phyloP scores from a whole-genome alignment of 2,113 vertebrate species.

The Lampris incognitus region DNA sequence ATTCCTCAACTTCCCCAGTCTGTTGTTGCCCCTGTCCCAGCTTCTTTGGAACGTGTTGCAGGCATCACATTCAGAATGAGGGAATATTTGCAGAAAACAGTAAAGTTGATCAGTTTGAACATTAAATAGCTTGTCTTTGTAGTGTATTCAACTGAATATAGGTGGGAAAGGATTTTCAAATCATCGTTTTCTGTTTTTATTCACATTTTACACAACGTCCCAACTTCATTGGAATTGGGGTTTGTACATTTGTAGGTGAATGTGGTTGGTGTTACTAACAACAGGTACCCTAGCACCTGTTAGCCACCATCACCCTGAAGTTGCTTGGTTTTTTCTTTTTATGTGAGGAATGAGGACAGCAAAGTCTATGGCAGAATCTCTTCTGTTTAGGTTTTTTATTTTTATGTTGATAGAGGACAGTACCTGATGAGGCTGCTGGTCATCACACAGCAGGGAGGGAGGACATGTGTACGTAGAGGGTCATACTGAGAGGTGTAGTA shows the following conservation, averaged over 20 bases:
- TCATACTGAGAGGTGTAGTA: slow-evolving; percentile 38
- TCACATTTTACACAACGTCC: too few species aligned
- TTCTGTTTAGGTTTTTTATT: slow-evolving; percentile 34
- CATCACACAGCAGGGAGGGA: slow-evolving; percentile 28
- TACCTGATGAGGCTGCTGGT: slow-evolving; percentile 23
- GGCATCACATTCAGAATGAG: too few species aligned
- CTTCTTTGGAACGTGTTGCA: too few species aligned
- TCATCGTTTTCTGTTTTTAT: too few species aligned
- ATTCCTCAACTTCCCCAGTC: too few species aligned
- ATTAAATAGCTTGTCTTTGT: too few species aligned
- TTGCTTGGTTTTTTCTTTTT: slow-evolving; percentile 19
- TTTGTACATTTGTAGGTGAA: not conserved
- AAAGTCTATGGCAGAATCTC: slow-evolving; percentile 52
- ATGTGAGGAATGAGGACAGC: slow-evolving; percentile 52
- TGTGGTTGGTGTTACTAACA: slow-evolving; percentile 28
- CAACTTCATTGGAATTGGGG: too few species aligned
- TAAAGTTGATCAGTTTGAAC: too few species aligned
- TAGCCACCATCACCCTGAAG: slow-evolving; percentile 24
- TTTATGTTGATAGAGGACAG: slow-evolving; percentile 18
- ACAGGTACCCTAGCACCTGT: slow-evolving; percentile 43
- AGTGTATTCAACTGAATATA: too few species aligned
- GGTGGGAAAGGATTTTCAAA: too few species aligned
- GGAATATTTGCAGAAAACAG: too few species aligned
- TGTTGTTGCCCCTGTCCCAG: too few species aligned
- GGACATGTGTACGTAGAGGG: slow-evolving; percentile 38